phyloP scores from a whole-genome alignment of 2,797 vertebrate genomes.

The Chaetophractus vellerosus region DNA sequence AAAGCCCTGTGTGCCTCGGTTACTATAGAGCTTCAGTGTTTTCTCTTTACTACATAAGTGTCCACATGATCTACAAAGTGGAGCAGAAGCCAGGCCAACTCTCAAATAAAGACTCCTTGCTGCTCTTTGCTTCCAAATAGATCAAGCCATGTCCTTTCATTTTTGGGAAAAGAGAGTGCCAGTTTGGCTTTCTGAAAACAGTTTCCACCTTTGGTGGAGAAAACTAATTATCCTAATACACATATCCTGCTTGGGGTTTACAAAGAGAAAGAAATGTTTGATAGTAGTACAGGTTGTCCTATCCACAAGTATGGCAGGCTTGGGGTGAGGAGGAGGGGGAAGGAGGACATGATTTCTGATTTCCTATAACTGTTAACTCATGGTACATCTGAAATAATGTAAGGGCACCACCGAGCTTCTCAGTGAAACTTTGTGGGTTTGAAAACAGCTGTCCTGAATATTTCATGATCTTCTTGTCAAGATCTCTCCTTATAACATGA shows the following conservation, averaged over 20 bases:
- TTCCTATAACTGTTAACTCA: conserved; percentile 69
- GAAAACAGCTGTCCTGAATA: conserved; percentile 86
- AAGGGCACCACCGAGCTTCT: conserved; percentile 78
- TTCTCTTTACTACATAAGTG: not conserved
- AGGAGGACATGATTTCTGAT: not conserved
- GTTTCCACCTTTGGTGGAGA: conserved; percentile 37
- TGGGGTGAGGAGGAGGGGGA: not conserved
- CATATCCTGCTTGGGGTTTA: not conserved
- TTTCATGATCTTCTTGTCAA: conserved; percentile 87
- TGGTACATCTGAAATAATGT: conserved; percentile 63
- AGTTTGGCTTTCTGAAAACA: conserved; percentile 36
- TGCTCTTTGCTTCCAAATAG: not conserved
- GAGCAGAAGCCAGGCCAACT: not conserved
- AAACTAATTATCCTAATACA: conserved; percentile 49
- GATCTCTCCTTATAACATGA: conserved; percentile 80
- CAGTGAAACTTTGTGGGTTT: conserved; percentile 83
- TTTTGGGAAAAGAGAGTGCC: conserved; percentile 6
- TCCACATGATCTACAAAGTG: not conserved
- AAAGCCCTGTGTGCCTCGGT: not conserved
- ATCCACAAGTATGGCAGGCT: not conserved
- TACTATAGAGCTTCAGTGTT: accelerated
- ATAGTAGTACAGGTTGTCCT: not conserved
- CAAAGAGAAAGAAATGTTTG: conserved; percentile 42
- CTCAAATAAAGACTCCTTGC: not conserved
- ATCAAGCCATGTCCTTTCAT: conserved; percentile 39